Evolutionary conservation across 2,888 invertebrate genomes (phyloP), one percentile per base, ranked within the genome.

Genomic region (Phoenoteleia sp.): DNA sequence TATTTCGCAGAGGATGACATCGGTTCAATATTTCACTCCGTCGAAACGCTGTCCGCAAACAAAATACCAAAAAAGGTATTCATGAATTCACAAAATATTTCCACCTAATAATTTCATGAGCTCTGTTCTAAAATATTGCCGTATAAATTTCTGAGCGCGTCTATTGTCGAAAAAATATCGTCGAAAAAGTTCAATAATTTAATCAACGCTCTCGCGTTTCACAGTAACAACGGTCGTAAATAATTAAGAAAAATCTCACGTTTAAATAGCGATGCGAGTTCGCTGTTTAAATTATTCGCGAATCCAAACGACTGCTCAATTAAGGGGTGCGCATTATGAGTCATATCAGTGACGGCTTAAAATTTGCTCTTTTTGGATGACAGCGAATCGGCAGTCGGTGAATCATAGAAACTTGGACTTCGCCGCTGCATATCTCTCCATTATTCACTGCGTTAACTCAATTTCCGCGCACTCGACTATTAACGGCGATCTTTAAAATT

Each of bases 371-470:
- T 54, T 69, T 56, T 29, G 19, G 54, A 7, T 27, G 42, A 29
- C 42, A n/a, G 6, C 72, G 56, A 45, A 71, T 71, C 58, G 58
- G 45, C 33, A 15, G 15, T 29, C 47, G 11, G 23, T 72, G 72
- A 72, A 72, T 72, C 60, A 60, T 25, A 72, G 72, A 58, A 60
- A 60, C 23, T 29, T 25, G 33, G 60, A 47, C 36, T 58, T 49
- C 15, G 72, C 47, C 47, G 49, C 19, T 49, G 60, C 71, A 72
- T 72, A 72, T 72, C 71, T 47, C 33, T 72, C 58, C 72, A 74
- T 74, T 74, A 74, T 74, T 74, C 72, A 60, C 60, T 39, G 49
- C 49, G 33, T 60, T 74, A 74, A 74, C 72, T 74, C 72, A 60
- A 69, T 74, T 74, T 60, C 72, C 39, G 49, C 19, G 49, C 72